Conservation (phyloP, 2,888 invertebrate species). For the Proisotoma minuta region DNA sequence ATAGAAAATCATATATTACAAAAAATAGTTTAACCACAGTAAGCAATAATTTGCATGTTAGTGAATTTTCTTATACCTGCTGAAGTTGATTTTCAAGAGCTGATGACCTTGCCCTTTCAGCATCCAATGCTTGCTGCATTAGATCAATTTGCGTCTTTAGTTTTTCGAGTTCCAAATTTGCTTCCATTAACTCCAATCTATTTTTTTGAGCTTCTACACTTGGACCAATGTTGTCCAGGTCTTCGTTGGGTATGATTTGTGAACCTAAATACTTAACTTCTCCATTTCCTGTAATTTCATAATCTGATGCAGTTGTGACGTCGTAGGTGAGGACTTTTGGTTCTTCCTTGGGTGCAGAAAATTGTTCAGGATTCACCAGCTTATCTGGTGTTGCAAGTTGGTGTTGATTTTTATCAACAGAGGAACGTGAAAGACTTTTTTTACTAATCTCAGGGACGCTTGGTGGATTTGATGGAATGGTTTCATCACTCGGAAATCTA, state of each 20-base stretch:
- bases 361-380: too few species aligned
- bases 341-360: not conserved
- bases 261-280: not conserved
- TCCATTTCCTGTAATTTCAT: not conserved
- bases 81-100: not conserved
- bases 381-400: too few species aligned
- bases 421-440: too few species aligned
- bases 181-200: conserved; percentile 9
- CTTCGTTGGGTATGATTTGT: conserved; percentile 1
- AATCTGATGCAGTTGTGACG: conserved; percentile 1
- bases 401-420: too few species aligned
- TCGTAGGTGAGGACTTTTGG: not conserved
- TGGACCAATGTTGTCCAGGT: conserved; percentile 6
- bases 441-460: too few species aligned
- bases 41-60: too few species aligned
- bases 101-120: not conserved
- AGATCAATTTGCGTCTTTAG: conserved; percentile 10
- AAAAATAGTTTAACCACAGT: too few species aligned
- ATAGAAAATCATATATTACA: too few species aligned
- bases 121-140: conserved; percentile 8
- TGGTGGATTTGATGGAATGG: too few species aligned
- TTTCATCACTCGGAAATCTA: too few species aligned
- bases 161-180: conserved; percentile 13
- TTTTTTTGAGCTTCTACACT: conserved; percentile 8
- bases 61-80: too few species aligned